Base-by-base conservation (phyloP, 2,888 invertebrate genomes). In the Drosophila fulvimacula region DNA sequence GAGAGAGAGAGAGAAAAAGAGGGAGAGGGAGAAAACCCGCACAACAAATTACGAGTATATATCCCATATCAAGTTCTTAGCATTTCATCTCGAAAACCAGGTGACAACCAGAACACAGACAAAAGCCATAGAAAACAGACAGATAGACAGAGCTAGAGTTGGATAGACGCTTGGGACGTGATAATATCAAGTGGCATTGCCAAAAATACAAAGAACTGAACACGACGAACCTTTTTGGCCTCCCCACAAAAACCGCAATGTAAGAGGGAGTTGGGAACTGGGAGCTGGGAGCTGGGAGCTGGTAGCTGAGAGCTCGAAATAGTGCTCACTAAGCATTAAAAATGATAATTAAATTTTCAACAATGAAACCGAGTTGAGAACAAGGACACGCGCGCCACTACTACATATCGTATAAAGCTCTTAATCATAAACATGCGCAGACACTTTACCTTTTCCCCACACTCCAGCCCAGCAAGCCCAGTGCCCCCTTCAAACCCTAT, bases 401-500 rank as follows among this genome's bases (percentile, higher is more conserved):
- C 59, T 52, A 42, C 59, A 64, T 57, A 65, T 57, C 62, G 66
- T 42, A 70, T 73, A 82, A 77, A 76, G 90, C 86, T 85, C 88
- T 89, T 85, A 89, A 85, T 85, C 89, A 85, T 86, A 89, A 89
- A 89, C 89, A 89, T 85, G 89, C 88, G 85, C 82, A 59, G 67
- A 69, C 85, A 89, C 88, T 85, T 89, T 73, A 84, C 58, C 73
- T 57, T 67, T 66, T 46, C 17, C 19, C 58, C 46, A n/a, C n/a
- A 10, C 59, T 36, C n/a, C n/a, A 10, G 30, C 11, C 41, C 19
- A 5, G n/a, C n/a, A n/a, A n/a, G 6, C 0, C 11, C 17, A 10
- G 19, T 13, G 5, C 36, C 13, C 0, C 19, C 4, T 11, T 30
- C 15, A n/a, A 13, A 27, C 19, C 17, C 38, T 21, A 48, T 46